Evolutionary conservation across 2,797 vertebrate genomes (phyloP), one percentile per base, ranked within the genome.

Genomic region (Aeoliscus strigatus): DNA sequence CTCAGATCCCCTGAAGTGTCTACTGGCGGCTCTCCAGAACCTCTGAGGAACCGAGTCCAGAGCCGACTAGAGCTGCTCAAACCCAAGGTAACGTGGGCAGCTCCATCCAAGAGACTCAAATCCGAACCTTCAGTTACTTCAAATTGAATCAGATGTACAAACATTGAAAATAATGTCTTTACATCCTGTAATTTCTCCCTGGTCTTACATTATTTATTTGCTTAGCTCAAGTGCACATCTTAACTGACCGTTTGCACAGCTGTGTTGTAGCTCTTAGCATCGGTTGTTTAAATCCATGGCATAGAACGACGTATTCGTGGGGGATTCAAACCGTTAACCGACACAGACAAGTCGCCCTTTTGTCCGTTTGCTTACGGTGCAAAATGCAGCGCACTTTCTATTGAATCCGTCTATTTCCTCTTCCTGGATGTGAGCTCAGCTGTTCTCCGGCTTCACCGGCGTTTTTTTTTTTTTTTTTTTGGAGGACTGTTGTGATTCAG

Each of bases 1-100:
- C 52, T 36, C 73, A 91, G 89, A 68, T 90, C 94, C 81, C 95
- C 94, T 1, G 82, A 70, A 66, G 89, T 81, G 76, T 68, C 82
- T 16, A 79, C 27, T 41, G 89, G 87, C 70, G 77, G 77, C 56
- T 90, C 85, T 68, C 83, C 91, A 64, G 90, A 94, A 79, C 80
- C 91, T 56, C 85, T 96, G 31, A 85, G 66, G 70, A 87, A 86
- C 54, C 84, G 91, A 38, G 47, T 94, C 78, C 81, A 80, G 73
- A 82, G 83, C 52, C 84, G 73, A 33, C 37, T 74, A 44, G 79
- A 87, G 69, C 84, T 84, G 68, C 84, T 86, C 60, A 85, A 86
- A 65, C 65, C 71, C 40, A 92, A 96, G 94, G 94, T 97, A 93
- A 32, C 53, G 29, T 27, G 47, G 55, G 66, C 57, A 65, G 60